A percentile compares a stretch with the other conserved stretches of the same genome.
phyloP scores from a whole-genome alignment of 2,888 invertebrate genomes.

The Seladonia tumulorum region DNA sequence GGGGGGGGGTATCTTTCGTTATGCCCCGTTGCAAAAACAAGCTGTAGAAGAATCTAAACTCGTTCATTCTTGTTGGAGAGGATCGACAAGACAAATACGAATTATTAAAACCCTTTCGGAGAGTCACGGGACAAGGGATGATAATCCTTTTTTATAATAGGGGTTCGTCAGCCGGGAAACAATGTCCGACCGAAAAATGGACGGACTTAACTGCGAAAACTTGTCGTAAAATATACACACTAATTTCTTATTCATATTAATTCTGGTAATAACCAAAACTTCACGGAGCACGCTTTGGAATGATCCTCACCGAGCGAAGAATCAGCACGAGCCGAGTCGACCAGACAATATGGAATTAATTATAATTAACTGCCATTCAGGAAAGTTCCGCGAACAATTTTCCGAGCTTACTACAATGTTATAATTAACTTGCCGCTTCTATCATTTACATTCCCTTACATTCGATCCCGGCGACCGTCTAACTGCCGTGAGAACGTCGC shows the following conservation, averaged over 20 bases:
- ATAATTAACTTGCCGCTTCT: constrained; percentile 70
- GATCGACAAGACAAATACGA: background rate
- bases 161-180: background rate
- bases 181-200: background rate
- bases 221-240: constrained; percentile 24
- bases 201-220: constrained; percentile 13
- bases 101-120: background rate
- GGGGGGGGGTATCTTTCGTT: background rate
- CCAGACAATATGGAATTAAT: constrained; percentile 81
- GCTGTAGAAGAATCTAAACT: background rate
- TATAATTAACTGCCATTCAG: constrained; percentile 81
- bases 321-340: constrained; percentile 58
- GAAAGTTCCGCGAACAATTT: constrained; percentile 72
- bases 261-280: constrained; percentile 61
- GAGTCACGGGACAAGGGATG: background rate
- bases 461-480: constrained; percentile 44
- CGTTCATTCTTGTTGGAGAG: background rate
- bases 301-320: constrained; percentile 55
- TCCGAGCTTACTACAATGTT: constrained; percentile 60
- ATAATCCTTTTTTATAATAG: background rate
- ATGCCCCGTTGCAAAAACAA: background rate
- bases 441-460: constrained; percentile 70
- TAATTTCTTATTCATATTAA: constrained; percentile 61
- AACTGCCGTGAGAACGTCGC: constrained; percentile 50
- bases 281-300: constrained; percentile 41